Evolutionary conservation across 2,888 invertebrate genomes (phyloP).

Genomic region (Lasioglossum oenotherae): DNA sequence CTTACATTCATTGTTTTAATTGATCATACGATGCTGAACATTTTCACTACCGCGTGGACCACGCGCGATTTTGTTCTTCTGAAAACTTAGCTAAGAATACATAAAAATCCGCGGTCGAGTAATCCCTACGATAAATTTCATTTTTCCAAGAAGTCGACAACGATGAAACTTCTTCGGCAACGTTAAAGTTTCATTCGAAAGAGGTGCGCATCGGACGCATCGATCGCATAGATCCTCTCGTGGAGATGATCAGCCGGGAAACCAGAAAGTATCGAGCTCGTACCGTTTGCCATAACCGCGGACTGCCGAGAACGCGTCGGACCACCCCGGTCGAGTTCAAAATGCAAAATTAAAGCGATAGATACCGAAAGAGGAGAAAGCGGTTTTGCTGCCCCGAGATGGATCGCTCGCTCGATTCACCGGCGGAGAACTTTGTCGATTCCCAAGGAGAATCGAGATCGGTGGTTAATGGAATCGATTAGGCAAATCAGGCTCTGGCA

Average conservation of each 20-base stretch:
- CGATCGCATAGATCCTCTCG: not conserved
- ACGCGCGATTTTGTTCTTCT: too few relatives aligned
- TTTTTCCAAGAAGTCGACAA: not conserved
- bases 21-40: not conserved
- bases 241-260: not conserved
- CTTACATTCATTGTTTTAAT: not conserved
- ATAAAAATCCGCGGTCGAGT: too few relatives aligned
- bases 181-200: not conserved
- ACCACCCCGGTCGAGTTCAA: constrained; percentile 2
- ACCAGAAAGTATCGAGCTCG: constrained; percentile 15
- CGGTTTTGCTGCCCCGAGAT: not conserved
- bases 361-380: not conserved
- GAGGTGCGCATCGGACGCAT: not conserved
- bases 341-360: not conserved
- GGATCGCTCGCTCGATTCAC: constrained; percentile 50
- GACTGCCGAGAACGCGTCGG: not conserved
- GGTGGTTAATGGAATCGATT: not conserved
- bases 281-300: constrained; percentile 43
- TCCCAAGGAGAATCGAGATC: not conserved
- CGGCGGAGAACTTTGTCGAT: constrained; percentile 13
- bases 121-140: too few relatives aligned
- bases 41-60: too few relatives aligned
- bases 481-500: not conserved
- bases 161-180: not conserved
- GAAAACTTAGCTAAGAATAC: too few relatives aligned